Evolutionary conservation across 1,140 invertebrate species (phyloP).

Genomic region (Solenopsis invicta): DNA sequence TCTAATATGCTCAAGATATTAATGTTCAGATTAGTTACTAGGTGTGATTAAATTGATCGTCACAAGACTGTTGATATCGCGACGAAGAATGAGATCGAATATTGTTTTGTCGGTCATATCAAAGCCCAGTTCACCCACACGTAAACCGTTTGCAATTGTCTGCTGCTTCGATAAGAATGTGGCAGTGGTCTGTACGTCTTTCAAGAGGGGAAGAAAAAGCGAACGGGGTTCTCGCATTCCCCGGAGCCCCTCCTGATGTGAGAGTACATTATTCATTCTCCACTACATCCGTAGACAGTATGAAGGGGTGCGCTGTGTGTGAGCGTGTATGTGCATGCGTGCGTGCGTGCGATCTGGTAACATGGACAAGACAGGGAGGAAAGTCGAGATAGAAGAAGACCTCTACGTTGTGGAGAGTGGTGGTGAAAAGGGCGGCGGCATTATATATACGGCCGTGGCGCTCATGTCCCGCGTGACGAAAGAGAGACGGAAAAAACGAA

Average conservation of each 20-base stretch:
- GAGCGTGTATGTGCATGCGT: slow-evolving; percentile 32
- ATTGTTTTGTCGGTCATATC: not conserved
- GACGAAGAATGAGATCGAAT: not conserved
- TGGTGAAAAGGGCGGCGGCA: slow-evolving; percentile 74
- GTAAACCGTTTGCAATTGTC: slow-evolving; percentile 49
- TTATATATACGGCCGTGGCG: slow-evolving; percentile 43
- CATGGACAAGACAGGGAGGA: slow-evolving; percentile 12
- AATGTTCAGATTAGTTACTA: not conserved
- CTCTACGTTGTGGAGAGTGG: slow-evolving; percentile 54
- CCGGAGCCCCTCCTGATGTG: slow-evolving; percentile 73
- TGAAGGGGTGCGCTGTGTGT: slow-evolving; percentile 65
- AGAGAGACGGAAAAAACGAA: slow-evolving; percentile 59
- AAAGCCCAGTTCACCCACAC: slow-evolving; percentile 55
- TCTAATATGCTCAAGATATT: too few species aligned
- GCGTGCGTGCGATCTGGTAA: not conserved
- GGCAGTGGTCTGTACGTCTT: slow-evolving; percentile 52
- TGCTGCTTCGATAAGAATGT: slow-evolving; percentile 68
- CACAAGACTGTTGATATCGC: too few species aligned
- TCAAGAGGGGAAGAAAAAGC: slow-evolving; percentile 42
- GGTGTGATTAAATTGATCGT: too few species aligned
- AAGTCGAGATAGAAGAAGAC: slow-evolving; percentile 63
- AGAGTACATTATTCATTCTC: slow-evolving; percentile 78
- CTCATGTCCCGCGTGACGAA: slow-evolving; percentile 9
- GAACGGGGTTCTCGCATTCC: slow-evolving; percentile 71
- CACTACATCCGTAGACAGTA: slow-evolving; percentile 68